phyloP scores from a whole-genome alignment of 2,888 invertebrate species.

The Drosophila rubida region DNA sequence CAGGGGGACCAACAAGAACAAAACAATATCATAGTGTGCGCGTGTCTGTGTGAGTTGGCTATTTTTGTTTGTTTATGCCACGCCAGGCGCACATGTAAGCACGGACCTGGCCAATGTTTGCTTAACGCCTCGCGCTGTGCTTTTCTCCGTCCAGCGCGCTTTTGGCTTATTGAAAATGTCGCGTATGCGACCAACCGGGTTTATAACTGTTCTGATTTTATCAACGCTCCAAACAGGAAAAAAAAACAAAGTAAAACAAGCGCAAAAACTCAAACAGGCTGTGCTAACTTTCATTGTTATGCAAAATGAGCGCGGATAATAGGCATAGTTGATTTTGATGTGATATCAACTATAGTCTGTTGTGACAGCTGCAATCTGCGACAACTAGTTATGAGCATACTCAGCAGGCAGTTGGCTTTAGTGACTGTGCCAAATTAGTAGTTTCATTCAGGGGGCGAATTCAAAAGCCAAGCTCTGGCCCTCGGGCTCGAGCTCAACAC shows the following conservation, averaged over 20 bases:
- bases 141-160: slow-evolving; percentile 8
- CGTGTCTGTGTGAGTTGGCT: slow-evolving; percentile 41
- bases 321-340: background rate
- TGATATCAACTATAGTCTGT: slow-evolving; percentile 3
- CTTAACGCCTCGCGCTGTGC: slow-evolving; percentile 42
- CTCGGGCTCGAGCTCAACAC: slow-evolving; percentile 34
- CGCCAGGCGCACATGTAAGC: slow-evolving; percentile 58
- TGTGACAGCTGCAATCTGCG: slow-evolving; percentile 5
- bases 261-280: slow-evolving; percentile 4
- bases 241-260: background rate
- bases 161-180: slow-evolving; percentile 58
- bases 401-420: background rate
- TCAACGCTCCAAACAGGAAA: slow-evolving; percentile 28
- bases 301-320: slow-evolving; percentile 29
- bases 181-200: slow-evolving; percentile 18
- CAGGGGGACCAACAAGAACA: slow-evolving; percentile 22
- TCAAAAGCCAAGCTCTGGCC: slow-evolving; percentile 17
- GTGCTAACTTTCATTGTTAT: slow-evolving; percentile 46
- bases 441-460: slow-evolving; percentile 33
- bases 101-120: slow-evolving; percentile 52
- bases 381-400: background rate
- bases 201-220: slow-evolving; percentile 44
- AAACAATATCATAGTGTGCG: slow-evolving; percentile 10
- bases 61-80: slow-evolving; percentile 66
- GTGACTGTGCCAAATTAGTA: slow-evolving; percentile 45